Base-by-base conservation (phyloP, 2,888 invertebrate genomes). In the Aelia acuminata region DNA sequence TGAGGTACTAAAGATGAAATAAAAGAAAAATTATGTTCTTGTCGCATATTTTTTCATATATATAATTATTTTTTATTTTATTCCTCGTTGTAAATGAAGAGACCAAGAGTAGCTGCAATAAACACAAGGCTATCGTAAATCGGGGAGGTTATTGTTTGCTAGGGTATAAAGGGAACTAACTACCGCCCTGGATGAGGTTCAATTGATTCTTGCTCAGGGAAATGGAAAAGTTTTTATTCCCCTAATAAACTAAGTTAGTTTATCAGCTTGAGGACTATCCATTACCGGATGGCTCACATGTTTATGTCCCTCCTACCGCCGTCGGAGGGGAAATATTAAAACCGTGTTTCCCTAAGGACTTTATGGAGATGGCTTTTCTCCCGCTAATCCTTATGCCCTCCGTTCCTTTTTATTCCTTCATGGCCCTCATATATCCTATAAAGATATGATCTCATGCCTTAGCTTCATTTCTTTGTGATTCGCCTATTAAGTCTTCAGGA, bases 211-310 rank as follows among this genome's bases (percentile, higher is more conserved):
- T 80, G 80, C 43, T 80, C 43, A 39, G 22, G 80, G 80, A 43
- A 80, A 80, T 47, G 80, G 80, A 43, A 39, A 80, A 80, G 80
- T 80, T 80, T 80, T 80, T 80, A 80, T 80, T 80, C 15, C 31
- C 43, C 22, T 47, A 80, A 80, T 80, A 80, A 80, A 80, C 80
- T 80, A 47, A n/a, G n/a, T 80, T n/a, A 43, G 43, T 80, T 43
- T 80, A 80, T 80, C 39, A 80, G n/a, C 80, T 80, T n/a, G 43
- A 80, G 39, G 43, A 35, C 80, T 43, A n/a, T 43, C 80, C 31
- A 75, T 75, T 75, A 43, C 39, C 18, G 22, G 39, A 75, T 31
- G 13, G 31, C 63, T 70, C 63, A 70, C 63, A 35, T 70, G 63
- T 70, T 70, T 70, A 70, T 70, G 63, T 35, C 20, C 63, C 4